Evolutionary conservation across 1,140 invertebrate species (phyloP).

Genomic region (Ruditapes philippinarum): DNA sequence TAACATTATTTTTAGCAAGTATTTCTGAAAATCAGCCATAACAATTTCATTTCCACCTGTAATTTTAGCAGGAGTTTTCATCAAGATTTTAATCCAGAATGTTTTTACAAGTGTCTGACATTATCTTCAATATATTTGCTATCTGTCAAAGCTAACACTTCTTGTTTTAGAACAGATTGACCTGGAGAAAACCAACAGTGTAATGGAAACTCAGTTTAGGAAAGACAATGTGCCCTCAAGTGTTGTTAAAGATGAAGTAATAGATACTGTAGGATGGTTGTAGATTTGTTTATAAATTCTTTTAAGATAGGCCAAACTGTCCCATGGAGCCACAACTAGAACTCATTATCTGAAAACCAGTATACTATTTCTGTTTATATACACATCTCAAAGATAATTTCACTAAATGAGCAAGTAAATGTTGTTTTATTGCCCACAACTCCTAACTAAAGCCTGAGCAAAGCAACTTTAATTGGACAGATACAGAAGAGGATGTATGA

Average conservation of each 20-base stretch:
- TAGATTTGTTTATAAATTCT: conserved; percentile 13
- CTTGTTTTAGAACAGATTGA: neutral
- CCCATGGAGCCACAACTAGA: neutral
- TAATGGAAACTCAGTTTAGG: neutral
- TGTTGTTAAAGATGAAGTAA: neutral
- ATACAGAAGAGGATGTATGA: conserved; percentile 26
- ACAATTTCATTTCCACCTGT: too few species aligned
- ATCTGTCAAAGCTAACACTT: too few species aligned
- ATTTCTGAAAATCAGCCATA: too few species aligned
- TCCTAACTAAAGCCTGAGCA: neutral
- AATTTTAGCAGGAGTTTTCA: too few species aligned
- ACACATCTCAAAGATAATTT: conserved; percentile 29
- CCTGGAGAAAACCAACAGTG: neutral
- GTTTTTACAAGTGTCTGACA: too few species aligned
- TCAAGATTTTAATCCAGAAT: too few species aligned
- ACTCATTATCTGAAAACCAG: conserved; percentile 8
- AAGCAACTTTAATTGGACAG: conserved; percentile 23
- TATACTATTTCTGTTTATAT: conserved; percentile 36
- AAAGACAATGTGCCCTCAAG: neutral
- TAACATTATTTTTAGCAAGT: too few species aligned
- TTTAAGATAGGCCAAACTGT: neutral
- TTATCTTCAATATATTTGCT: too few species aligned
- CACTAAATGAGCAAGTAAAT: conserved; percentile 42
- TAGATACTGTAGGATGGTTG: neutral
- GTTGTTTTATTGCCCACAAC: conserved; percentile 28